These are phyloP conservation scores for Lycaon pictus DNA, from an alignment of 2,113 vertebrate species.

Conservation along the genomic window DNA sequence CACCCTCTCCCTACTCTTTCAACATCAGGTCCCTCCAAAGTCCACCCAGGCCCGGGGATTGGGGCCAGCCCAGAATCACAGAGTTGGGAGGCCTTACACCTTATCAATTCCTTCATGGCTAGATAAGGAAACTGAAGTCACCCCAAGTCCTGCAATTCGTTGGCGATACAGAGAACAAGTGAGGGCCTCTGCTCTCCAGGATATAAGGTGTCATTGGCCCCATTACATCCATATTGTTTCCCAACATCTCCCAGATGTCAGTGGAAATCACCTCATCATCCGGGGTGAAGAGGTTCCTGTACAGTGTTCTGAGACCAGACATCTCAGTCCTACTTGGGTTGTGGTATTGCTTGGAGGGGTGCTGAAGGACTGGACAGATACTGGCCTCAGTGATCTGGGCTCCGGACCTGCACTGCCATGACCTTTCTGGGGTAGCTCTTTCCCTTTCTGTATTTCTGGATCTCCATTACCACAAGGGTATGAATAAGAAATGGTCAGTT, in stretches of 20 bases:
- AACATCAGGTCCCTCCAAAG: not conserved
- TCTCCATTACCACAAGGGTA: not conserved
- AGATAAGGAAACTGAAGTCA: not conserved
- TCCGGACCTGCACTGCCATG: not conserved
- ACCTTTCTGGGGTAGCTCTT: not conserved
- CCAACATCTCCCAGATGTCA: not conserved
- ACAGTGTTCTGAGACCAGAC: not conserved
- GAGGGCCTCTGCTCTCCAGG: not conserved
- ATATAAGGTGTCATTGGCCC: not conserved
- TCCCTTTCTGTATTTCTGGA: not conserved
- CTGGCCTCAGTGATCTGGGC: accelerated
- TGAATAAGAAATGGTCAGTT: not conserved
- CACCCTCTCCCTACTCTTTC: not conserved
- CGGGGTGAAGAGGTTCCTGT: no score
- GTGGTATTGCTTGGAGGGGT: not conserved
- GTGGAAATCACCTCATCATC: not conserved
- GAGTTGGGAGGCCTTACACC: not conserved
- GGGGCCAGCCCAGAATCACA: not conserved
- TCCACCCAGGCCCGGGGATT: not conserved
- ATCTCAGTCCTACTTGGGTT: not conserved
- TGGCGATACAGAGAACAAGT: not conserved
- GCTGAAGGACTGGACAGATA: not conserved
- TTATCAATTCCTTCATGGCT: not conserved
- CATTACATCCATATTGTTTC: not conserved
- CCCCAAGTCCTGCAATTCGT: not conserved